Evolutionary conservation across 2,888 invertebrate genomes (phyloP).

Genomic region (Merodon equestris): DNA sequence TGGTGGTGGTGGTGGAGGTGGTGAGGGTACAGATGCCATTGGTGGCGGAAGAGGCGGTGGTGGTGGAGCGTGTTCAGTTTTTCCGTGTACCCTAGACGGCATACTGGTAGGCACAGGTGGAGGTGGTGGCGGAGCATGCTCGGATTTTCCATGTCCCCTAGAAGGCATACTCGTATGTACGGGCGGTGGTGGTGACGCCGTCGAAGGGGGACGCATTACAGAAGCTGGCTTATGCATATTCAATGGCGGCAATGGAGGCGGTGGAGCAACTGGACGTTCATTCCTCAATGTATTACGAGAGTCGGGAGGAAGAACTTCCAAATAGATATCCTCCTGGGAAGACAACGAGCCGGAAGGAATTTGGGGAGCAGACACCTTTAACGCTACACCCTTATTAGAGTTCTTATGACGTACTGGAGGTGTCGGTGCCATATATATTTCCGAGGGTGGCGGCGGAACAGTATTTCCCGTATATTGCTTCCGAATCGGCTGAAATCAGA

Average conservation of each 20-base stretch:
- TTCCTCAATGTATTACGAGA: background rate
- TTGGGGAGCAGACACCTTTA: conserved; percentile 18
- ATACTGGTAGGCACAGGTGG: conserved; percentile 28
- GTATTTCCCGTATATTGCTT: background rate
- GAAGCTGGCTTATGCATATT: background rate
- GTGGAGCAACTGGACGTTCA: conserved; percentile 29
- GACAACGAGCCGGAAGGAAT: conserved; percentile 4
- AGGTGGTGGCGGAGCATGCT: conserved; percentile 52
- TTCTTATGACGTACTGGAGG: conserved; percentile 13
- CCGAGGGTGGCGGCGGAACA: conserved; percentile 54
- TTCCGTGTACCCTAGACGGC: conserved; percentile 4
- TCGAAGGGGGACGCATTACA: background rate
- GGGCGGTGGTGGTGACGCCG: conserved; percentile 1
- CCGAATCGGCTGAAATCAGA: conserved; percentile 39
- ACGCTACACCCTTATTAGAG: conserved; percentile 45
- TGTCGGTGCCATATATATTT: conserved; percentile 21
- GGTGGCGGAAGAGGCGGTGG: conserved; percentile 60
- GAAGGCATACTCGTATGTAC: background rate
- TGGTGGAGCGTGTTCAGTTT: background rate
- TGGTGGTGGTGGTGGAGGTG: conserved; percentile 25
- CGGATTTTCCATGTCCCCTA: background rate
- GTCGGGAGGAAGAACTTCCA: conserved; percentile 33
- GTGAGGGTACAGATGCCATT: conserved; percentile 1
- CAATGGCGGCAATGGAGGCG: background rate
- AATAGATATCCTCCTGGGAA: conserved; percentile 27